A percentile compares a stretch with the other conserved stretches of the same genome.
Conservation (phyloP, 2,113 vertebrate species). For the Chamaea fasciata region DNA sequence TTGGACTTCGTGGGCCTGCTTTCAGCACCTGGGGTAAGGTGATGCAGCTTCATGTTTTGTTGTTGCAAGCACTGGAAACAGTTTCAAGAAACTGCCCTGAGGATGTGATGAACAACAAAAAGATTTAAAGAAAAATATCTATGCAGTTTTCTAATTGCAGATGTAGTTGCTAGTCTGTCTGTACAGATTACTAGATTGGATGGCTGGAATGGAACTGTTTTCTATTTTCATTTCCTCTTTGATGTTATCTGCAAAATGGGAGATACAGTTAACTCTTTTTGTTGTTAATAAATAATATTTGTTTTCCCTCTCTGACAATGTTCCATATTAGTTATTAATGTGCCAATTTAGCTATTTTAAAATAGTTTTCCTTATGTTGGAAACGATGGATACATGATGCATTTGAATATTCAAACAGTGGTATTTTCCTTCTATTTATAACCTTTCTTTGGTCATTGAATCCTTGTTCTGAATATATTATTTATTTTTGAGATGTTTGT, state of each 20-base stretch:
- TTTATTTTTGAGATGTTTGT: constrained; percentile 64
- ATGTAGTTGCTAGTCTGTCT: neutral
- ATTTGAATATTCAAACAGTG: neutral
- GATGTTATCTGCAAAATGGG: neutral
- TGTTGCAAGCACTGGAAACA: neutral
- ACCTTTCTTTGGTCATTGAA: constrained; percentile 51
- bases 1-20: neutral
- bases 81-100: neutral
- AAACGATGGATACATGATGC: neutral
- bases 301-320: neutral
- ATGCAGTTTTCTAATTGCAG: neutral
- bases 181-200: neutral
- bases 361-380: neutral
- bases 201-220: neutral
- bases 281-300: neutral
- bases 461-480: constrained; percentile 58
- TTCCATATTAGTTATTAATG: neutral
- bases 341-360: neutral
- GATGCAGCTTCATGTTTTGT: neutral
- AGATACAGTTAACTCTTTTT: neutral
- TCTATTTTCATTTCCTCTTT: neutral
- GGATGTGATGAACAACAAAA: neutral
- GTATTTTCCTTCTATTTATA: constrained; percentile 5
- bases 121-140: neutral
- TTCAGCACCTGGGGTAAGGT: neutral